Evolutionary conservation across 2,888 invertebrate species (phyloP), one percentile per base, ranked within the genome.

Genomic region (Ptycholaimellus sp.): DNA sequence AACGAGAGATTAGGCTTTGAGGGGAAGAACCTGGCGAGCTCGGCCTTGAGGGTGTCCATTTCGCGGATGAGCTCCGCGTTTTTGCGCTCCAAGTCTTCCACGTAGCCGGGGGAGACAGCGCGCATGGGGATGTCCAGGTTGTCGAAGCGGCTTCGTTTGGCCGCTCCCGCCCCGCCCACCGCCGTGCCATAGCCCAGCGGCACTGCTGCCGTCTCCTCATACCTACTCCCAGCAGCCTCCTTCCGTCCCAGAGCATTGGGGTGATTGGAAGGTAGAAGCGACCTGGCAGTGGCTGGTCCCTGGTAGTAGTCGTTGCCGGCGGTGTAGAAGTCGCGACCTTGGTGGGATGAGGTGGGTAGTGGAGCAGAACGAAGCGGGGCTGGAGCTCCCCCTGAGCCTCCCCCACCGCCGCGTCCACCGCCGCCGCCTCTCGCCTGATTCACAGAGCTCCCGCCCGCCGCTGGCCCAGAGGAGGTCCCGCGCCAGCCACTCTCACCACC

Each of bases 401-500:
- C 18, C 41, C 23, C 9, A 17, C n/a, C 31, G 29, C 38, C 29
- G 30, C 42, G 13, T 44, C 42, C 1, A 39, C 36, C 7, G 38
- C 35, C 18, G 42, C 32, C 13, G 28, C 38, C 35, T 6, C 38
- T n/a, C n/a, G n/a, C n/a, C n/a, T n/a, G n/a, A n/a, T n/a, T 27
- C 11, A 40, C 41, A 30, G 39, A 41, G 23, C 46, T 39, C 22
- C 42, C 44, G 21, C 20, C 42, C 42, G 25, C 38, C 39, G 31
- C 14, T 11, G 35, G 32, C 35, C 18, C 33, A 31, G 1, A 69
- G 23, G 64, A 59, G 50, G 62, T 70, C 46, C 65, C 67, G 53
- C 62, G 64, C 44, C 58, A 58, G 33, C 50, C 56, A n/a, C n/a
- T n/a, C 65, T 67, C 52, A 62, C 64, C 44, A 58, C 59, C 33